phyloP scores from a whole-genome alignment of 2,888 invertebrate genomes.

The Pasiphila rectangulata region DNA sequence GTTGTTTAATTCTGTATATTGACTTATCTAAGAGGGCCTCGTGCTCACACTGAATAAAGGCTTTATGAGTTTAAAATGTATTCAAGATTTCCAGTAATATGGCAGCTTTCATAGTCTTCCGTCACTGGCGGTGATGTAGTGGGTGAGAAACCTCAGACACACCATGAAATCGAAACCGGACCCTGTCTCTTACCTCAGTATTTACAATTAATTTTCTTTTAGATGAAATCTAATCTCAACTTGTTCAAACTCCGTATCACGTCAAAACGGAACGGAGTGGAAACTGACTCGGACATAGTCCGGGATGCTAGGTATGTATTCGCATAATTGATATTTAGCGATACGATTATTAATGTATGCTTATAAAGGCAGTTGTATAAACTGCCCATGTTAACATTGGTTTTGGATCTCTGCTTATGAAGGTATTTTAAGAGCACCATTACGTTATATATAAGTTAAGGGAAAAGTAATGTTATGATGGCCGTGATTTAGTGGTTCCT shows the following conservation, averaged over 20 bases:
- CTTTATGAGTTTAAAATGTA: no score
- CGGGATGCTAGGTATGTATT: conserved; percentile 33
- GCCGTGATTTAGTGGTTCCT: no score
- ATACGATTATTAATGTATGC: conserved; percentile 29
- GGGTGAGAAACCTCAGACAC: conserved; percentile 23
- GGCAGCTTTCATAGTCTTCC: background rate
- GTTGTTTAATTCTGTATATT: no score
- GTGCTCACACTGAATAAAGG: background rate
- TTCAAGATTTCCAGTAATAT: no score
- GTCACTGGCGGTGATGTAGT: conserved; percentile 8
- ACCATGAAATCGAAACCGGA: conserved; percentile 40
- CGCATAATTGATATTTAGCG: conserved; percentile 31
- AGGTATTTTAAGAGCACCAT: conserved; percentile 42
- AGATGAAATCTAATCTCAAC: conserved; percentile 49
- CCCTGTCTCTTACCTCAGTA: conserved; percentile 53
- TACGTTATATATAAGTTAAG: conserved; percentile 36
- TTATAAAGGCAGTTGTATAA: conserved; percentile 35
- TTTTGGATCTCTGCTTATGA: conserved; percentile 53
- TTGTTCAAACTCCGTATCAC: conserved; percentile 50
- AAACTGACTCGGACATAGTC: conserved; percentile 39
- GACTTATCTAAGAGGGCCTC: no score
- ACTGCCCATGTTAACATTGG: conserved; percentile 38
- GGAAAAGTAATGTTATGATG: background rate
- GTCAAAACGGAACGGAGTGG: conserved; percentile 34
- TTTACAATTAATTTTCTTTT: conserved; percentile 47